A percentile compares a stretch with the other conserved stretches of the same genome.
Conservation (phyloP, 1,140 invertebrate species). For the Samia ricini region DNA sequence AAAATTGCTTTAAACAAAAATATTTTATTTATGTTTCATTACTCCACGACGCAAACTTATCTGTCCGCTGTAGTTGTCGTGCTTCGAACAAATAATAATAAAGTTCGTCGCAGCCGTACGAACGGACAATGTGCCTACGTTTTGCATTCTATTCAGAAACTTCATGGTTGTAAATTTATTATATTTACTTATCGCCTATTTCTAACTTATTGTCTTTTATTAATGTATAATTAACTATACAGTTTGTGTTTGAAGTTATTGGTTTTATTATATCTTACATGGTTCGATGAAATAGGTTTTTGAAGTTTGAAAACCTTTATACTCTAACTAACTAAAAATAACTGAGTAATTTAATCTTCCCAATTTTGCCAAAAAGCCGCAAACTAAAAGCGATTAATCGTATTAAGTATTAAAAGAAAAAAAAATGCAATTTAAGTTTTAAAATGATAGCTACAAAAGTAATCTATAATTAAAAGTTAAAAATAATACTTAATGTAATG, state of each 20-base stretch:
- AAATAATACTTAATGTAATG: too few species aligned
- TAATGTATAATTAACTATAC: background rate
- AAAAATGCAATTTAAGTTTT: too few species aligned
- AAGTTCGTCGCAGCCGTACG: slow-evolving; percentile 29
- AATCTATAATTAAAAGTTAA: too few species aligned
- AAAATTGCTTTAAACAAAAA: background rate
- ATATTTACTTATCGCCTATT: slow-evolving; percentile 16
- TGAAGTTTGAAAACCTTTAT: too few species aligned
- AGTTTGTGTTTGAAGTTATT: background rate
- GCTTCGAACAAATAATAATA: slow-evolving; percentile 46
- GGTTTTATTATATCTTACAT: background rate
- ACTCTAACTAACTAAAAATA: too few species aligned
- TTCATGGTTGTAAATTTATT: slow-evolving; percentile 34
- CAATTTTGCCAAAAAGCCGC: too few species aligned
- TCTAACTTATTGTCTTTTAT: background rate
- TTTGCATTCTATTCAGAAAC: slow-evolving; percentile 26
- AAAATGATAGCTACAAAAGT: too few species aligned
- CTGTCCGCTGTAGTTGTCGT: slow-evolving; percentile 44
- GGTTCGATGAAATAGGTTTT: too few species aligned
- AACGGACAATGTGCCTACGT: slow-evolving; percentile 34
- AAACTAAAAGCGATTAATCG: too few species aligned
- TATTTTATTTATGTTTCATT: slow-evolving; percentile 16
- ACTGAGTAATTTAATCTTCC: too few species aligned
- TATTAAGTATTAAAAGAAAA: too few species aligned
- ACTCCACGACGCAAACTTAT: slow-evolving; percentile 37